Evolutionary conservation across 1,140 invertebrate species (phyloP), one percentile per base, ranked within the genome.

Genomic region (Luehdorfia chinensis): DNA sequence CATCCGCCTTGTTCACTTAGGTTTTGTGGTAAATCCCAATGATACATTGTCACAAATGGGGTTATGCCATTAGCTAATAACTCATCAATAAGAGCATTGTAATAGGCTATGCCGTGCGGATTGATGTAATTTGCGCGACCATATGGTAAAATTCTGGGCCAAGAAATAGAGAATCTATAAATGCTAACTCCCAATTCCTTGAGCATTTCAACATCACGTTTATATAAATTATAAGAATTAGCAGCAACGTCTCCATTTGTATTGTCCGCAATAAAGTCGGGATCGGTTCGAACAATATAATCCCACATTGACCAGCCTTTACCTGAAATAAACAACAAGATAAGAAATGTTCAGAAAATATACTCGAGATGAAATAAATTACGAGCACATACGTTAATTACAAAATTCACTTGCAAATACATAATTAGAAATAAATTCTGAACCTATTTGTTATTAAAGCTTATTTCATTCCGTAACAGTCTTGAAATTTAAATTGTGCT

Each of bases 121-220:
- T 90, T 92, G 4, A 92, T 66, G 1, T 79, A 65, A 44, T 87
- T 76, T 23, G 84, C 64, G 18, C 87, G 88, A 21, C 91, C 91
- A 23, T 76, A 83, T 1, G 92, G 91, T 18, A 92, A 69, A 1
- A 93, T 87, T 13, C 92, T 67, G 0, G 91, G 53, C 92, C 92
- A 93, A 0, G 90, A 89, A 36, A 93, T 66, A 0, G 91, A 93
- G 68, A 93, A 92, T 9, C 92, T 78, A 59, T 92, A 93, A 16
- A 88, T 75, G 27, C 85, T 62, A 0, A 89, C 75, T 19, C 81
- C 77, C 7, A 89, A 49, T 18, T 88, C 78, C 43, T 63, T 74
- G 2, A 84, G 69, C 55, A 88, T 78, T 65, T 87, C 60, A 0
- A 88, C 69, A 53, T 89, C 88, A 12, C 69, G 67, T 18, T 80